Evolutionary conservation across 2,888 invertebrate species (phyloP), one percentile per base, ranked within the genome.

Genomic region (Volucella inflata): DNA sequence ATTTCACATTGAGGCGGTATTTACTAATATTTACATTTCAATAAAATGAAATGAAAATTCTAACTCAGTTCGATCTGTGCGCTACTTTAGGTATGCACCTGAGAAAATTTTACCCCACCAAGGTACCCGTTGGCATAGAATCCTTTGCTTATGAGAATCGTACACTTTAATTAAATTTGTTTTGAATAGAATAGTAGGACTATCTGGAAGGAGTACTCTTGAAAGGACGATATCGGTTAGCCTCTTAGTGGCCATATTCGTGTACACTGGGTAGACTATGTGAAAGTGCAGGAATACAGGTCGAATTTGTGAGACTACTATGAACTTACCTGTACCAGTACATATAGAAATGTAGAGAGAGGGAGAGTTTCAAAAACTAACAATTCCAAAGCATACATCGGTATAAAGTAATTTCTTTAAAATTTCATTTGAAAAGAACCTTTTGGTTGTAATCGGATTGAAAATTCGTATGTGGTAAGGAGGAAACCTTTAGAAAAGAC

Each of bases 121-220:
- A 30, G 0, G 6, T 4, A 30, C 30, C 14, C 38, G 38, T n/a
- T 17, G 16, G 12, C 2, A 40, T 50, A 46, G 53, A 57, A 4
- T 64, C 38, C 65, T 46, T 81, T 68, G 64, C 51, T 67, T 62
- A 70, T 40, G 40, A 67, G 72, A 85, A 62, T 79, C 64, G 50
- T 80, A 53, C 67, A 68, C 68, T 85, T 85, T 85, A 85, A 85
- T 85, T 85, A 81, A 85, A 85, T 85, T 80, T 57, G n/a, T 77
- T 72, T 51, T 76, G 72, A 76, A 72, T 60, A 55, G 60, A 55
- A 9, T 11, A 30, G n/a, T n/a, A 48, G 44, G 16, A 30, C 40
- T 30, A 30, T 57, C 46, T 17, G 36, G 21, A 42, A 14, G 2
- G 1, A 16, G 17, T 44, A 38, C 14, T 17, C 36, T 30, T 51